Base-by-base conservation (phyloP, 2,797 vertebrate genomes). In the Oreochromis mossambicus region DNA sequence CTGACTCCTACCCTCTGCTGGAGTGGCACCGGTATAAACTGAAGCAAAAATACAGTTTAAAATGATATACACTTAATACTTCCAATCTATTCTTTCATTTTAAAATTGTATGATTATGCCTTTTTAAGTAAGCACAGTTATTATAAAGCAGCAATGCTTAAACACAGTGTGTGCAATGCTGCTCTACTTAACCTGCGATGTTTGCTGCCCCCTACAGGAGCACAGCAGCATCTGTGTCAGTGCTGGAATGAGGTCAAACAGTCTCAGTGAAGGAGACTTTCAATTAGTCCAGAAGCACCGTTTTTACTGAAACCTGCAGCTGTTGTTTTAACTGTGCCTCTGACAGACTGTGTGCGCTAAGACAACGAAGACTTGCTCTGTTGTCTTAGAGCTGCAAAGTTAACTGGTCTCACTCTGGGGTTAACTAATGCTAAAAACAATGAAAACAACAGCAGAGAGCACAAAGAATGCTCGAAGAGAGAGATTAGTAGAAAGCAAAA, bases 191-290 rank as follows among this genome's bases (percentile, higher is more conserved):
- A 87, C 13, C n/a, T 75, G 32, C 34, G 73, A 83, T 85, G 34
- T 92, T 66, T 94, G 92, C 11, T 21, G 36, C 91, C 92, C 93
- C 92, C 95, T 95, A 77, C 84, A 92, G 94, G 89, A 78, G 10
- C 1, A 13, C 50, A 55, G 26, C 4, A 13, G 29, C 6, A 63
- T 36, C 6, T 10, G n/a, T 6, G 66, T 78, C 76, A 13, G 6
- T 8, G 2, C 17, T 73, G 43, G 73, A 87, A 87, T 68, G 48
- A 87, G 86, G 89, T 92, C 91, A 91, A 89, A 83, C 4, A 9
- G 81, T 75, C 76, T 83, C 77, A 73, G 36, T 5, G 29, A 63
- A 19, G 56, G 77, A 92, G 79, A 86, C 83, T 83, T 90, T 78
- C 79, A 87, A 46, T 86, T 87, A 79, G 43, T 66, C 83, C 80